A percentile compares a stretch with the other conserved stretches of the same genome.
These are phyloP conservation scores for Glossosoma conforme DNA, from an alignment of 1,140 invertebrate genomes.

Conservation along the genomic window DNA sequence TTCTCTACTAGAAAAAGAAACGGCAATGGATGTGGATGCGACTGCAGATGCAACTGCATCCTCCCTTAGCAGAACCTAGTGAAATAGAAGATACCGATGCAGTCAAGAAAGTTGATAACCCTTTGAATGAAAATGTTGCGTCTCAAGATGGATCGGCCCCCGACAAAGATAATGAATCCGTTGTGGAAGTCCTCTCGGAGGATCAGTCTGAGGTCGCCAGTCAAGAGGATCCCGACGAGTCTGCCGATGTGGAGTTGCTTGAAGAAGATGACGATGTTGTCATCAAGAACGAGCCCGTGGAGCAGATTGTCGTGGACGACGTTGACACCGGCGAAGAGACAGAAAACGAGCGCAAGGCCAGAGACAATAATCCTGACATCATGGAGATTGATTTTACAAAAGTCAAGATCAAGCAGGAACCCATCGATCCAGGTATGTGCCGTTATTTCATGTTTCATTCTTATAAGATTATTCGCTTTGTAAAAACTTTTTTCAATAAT, in stretches of 20 bases:
- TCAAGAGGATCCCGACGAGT: slow-evolving; percentile 21
- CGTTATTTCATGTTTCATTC: background rate
- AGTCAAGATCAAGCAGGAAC: slow-evolving; percentile 56
- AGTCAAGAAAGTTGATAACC: slow-evolving; percentile 35
- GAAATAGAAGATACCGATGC: slow-evolving; percentile 33
- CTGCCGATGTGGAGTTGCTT: slow-evolving; percentile 30
- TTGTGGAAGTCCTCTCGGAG: slow-evolving; percentile 49
- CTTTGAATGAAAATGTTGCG: slow-evolving; percentile 36
- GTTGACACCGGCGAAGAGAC: slow-evolving; percentile 49
- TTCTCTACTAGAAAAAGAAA: slow-evolving; percentile 38
- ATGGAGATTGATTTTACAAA: slow-evolving; percentile 44
- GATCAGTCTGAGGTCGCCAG: slow-evolving; percentile 21
- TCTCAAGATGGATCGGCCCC: slow-evolving; percentile 32
- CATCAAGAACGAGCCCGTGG: slow-evolving; percentile 50
- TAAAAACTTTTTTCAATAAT: too few species aligned
- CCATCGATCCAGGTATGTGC: slow-evolving; percentile 52
- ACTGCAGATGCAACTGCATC: background rate
- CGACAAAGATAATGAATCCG: slow-evolving; percentile 51
- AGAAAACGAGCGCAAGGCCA: slow-evolving; percentile 31
- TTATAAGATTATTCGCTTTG: too few species aligned
- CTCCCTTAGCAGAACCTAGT: slow-evolving; percentile 4
- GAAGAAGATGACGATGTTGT: slow-evolving; percentile 55
- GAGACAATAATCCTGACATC: slow-evolving; percentile 45
- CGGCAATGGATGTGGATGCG: background rate
- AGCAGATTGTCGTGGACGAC: slow-evolving; percentile 50